Percentiles rank a stretch among this genome's conserved stretches.
phyloP scores from a whole-genome alignment of 2,888 invertebrate genomes.

The Ormyrus pomaceus region DNA sequence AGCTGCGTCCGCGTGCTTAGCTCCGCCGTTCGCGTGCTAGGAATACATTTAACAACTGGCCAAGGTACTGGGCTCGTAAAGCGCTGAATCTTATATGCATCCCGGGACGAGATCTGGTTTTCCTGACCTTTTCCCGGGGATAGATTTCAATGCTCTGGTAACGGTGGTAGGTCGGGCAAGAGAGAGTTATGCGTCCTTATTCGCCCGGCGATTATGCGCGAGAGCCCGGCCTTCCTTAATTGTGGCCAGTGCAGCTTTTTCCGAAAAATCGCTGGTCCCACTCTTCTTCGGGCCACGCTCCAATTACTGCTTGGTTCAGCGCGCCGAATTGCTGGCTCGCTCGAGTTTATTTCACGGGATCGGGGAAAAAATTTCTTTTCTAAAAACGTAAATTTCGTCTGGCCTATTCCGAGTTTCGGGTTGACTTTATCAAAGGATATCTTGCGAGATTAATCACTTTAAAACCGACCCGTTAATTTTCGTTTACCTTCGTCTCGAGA shows the following conservation, averaged over 20 bases:
- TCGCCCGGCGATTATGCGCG: background rate
- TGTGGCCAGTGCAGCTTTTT: background rate
- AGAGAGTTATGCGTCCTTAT: slow-evolving; percentile 28
- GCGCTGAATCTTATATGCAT: slow-evolving; percentile 16
- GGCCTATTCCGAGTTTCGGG: no score
- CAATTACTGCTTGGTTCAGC: no score
- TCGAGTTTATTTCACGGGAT: no score
- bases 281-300: no score
- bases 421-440: no score
- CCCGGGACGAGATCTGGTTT: slow-evolving; percentile 37
- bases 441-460: no score
- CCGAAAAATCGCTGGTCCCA: no score
- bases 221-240: slow-evolving; percentile 2
- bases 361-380: no score
- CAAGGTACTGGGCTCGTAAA: slow-evolving; percentile 31
- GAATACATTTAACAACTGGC: slow-evolving; percentile 30
- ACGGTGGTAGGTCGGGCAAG: background rate
- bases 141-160: slow-evolving; percentile 39
- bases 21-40: slow-evolving; percentile 30
- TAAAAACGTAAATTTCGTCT: no score
- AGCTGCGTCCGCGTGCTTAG: background rate
- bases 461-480: no score
- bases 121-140: slow-evolving; percentile 33
- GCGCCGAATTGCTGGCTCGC: no score
- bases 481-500: no score